Base-by-base conservation (phyloP, 2,113 vertebrate species). In the Heloderma charlesbogerti region DNA sequence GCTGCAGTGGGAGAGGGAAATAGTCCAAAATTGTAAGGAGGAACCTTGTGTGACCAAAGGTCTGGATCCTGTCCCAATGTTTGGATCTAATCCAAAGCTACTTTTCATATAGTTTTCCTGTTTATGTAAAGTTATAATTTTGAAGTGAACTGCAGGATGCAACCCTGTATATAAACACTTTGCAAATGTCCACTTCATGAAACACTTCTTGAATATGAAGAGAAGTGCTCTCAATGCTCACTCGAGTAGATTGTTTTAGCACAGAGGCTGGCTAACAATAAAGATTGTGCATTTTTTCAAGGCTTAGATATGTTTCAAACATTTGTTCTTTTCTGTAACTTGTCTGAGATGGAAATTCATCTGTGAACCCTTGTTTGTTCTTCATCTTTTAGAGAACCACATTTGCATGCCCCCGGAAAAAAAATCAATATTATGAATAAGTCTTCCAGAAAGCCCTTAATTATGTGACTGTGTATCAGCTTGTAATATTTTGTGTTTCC, bases 401-500 rank as follows among this genome's bases (percentile, higher is more conserved):
- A 96, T 97, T 97, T 97, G 94, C 95, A 95, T 97, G 91, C 83
- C 94, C 94, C 93, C 27, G 54, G 95, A 95, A 93, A 95, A 93
- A 66, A 66, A 69, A 95, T 97, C 97, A 96, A 96, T 97, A 97
- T 95, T 96, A 95, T 95, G 96, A 96, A 96, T 90, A 90, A 95
- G 93, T 95, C 94, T 97, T 93, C 92, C 88, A 94, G 88, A 95
- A 95, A 96, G 91, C 94, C 94, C 96, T 97, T 97, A 97, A 97
- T 97, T 97, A 96, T 92, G 93, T 29, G 83, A 91, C 95, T 96
- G 86, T 96, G 94, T 97, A 97, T 96, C 96, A 95, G 93, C 95
- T 96, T 97, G 97, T 97, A 97, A 96, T 96, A 96, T 94, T 96
- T 96, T 96, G 90, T 97, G 96, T 97, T 97, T 93, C 83, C 89